phyloP scores from a whole-genome alignment of 2,797 vertebrate species.

The Pampus argenteus region DNA sequence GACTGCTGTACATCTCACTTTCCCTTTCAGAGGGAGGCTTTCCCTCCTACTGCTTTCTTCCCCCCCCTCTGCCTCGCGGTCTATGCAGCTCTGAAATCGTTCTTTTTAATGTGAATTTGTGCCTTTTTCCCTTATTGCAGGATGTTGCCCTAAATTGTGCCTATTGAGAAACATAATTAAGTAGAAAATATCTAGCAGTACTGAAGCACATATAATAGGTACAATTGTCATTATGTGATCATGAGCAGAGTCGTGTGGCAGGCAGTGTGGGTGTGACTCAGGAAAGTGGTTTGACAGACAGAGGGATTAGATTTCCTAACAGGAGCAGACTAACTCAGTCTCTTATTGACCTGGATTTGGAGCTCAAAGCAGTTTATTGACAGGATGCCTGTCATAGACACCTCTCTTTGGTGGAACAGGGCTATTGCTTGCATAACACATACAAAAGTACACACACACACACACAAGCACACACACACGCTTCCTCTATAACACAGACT shows the following conservation, averaged over 20 bases:
- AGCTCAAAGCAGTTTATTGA: constrained; percentile 68
- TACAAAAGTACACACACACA: constrained; percentile 27
- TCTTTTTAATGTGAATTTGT: constrained; percentile 8
- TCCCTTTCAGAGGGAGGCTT: constrained; percentile 24
- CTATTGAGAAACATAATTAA: not conserved
- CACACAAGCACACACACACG: constrained; percentile 12
- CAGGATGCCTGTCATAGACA: constrained; percentile 60
- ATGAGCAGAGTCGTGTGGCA: constrained; percentile 1
- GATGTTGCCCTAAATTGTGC: not conserved
- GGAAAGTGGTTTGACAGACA: constrained; percentile 62
- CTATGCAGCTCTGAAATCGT: constrained; percentile 2
- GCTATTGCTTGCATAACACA: constrained; percentile 42
- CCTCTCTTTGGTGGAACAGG: constrained; percentile 39
- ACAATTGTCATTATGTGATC: constrained; percentile 18
- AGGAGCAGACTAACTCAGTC: constrained; percentile 60
- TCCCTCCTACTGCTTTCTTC: constrained; percentile 1
- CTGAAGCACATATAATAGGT: constrained; percentile 5
- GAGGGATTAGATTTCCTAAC: constrained; percentile 62
- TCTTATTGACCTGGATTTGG: constrained; percentile 69
- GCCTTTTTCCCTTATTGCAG: not conserved
- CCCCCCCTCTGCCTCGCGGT: not conserved
- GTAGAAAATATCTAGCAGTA: constrained; percentile 7
- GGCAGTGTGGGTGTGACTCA: constrained; percentile 17
- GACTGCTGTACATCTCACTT: constrained; percentile 36
- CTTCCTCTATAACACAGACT: constrained; percentile 15